Base-by-base conservation (phyloP, 2,113 vertebrate genomes). In the Tachuris rubrigastra region DNA sequence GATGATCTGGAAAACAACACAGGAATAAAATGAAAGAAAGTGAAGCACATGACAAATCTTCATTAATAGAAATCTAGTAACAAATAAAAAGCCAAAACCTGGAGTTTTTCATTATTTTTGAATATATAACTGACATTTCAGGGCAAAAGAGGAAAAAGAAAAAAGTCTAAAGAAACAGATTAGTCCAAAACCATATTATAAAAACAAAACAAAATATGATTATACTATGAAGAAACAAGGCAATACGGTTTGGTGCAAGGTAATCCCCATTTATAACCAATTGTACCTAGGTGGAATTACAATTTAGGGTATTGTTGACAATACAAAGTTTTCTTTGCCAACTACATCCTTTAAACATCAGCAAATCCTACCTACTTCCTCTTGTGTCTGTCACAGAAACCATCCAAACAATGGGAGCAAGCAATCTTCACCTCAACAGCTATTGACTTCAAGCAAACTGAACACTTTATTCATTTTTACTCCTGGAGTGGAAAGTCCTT, bases 291-390 rank as follows among this genome's bases (percentile, higher is more conserved):
- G 86, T 78, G 21, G 1, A 85, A 80, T 91, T 80, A 79, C 50
- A 87, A 87, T 90, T 96, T 95, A 56, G 73, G 5, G 28, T 67
- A 75, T 4, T 85, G 85, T 91, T 83, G 72, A 92, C 85, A 96
- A 47, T 47, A 93, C 55, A 33, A 85, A 95, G 80, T 93, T 94
- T 97, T 93, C 92, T 80, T 83, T 76, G 90, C 41, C 88, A 96
- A 68, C 87, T 71, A 90, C 42, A 83, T 91, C 33, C 71, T 94
- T 85, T 73, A 95, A 52, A 74, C 59, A 90, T 85, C 88, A 90
- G 83, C 93, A 94, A 97, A 97, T 95, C 93, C 52, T 93, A 96
- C 59, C 95, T 92, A 90, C 85, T 92, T 96, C 95, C 96, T 97
- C 95, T 73, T 94, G 52, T 81, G 56, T 87, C 79, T 90, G 65